A percentile compares a stretch with the other conserved stretches of the same genome.
These are phyloP conservation scores for Battus philenor DNA, from an alignment of 1,140 invertebrate species.

Conservation along the genomic window DNA sequence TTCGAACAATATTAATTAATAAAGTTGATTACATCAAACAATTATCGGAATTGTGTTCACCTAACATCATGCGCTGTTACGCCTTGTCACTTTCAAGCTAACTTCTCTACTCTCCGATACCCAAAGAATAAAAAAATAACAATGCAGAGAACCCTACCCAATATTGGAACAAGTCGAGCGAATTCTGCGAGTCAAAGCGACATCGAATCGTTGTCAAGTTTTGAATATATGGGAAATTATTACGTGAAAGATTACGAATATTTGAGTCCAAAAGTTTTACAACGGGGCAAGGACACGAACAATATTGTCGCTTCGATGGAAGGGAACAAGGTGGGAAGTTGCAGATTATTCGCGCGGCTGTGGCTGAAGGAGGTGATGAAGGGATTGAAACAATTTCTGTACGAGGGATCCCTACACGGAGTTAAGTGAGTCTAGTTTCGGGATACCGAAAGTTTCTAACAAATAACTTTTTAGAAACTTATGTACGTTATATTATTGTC, in stretches of 20 bases:
- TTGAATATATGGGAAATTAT: constrained; percentile 38
- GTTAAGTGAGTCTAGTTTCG: constrained; percentile 65
- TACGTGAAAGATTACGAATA: constrained; percentile 59
- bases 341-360: constrained; percentile 35
- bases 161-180: not conserved
- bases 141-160: not conserved
- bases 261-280: constrained; percentile 37
- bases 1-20: not conserved
- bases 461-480: too few relatives aligned
- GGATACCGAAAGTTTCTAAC: too few relatives aligned
- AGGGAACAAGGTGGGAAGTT: constrained; percentile 22
- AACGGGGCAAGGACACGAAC: constrained; percentile 14
- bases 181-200: constrained; percentile 1
- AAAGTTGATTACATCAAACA: constrained; percentile 10
- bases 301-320: constrained; percentile 22
- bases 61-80: not conserved
- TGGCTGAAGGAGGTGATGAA: constrained; percentile 49
- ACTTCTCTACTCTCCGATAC: not conserved
- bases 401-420: constrained; percentile 63
- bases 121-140: not conserved
- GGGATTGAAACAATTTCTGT: constrained; percentile 61
- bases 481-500: too few relatives aligned
- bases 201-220: constrained; percentile 9
- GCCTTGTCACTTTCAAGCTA: not conserved
- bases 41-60: constrained; percentile 13